Conservation (phyloP, 2,888 invertebrate species). For the Bellardia pandia region DNA sequence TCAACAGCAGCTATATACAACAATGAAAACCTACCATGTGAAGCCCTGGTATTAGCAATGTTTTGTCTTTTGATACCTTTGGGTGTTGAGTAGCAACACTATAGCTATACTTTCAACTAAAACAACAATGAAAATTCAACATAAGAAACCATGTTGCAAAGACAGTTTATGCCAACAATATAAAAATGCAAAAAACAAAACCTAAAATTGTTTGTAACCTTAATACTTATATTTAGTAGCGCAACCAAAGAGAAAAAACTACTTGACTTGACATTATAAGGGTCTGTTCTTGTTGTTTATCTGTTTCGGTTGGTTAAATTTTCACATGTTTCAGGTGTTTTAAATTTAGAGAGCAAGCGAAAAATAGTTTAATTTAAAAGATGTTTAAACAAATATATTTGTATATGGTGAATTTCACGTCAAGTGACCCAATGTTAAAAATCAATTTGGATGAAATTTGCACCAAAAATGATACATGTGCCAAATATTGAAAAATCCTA, state of each 20-base stretch:
- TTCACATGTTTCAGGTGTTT: slow-evolving; percentile 34
- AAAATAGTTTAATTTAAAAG: too few species aligned
- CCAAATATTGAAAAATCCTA: too few species aligned
- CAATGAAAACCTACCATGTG: slow-evolving; percentile 48
- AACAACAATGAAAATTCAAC: slow-evolving; percentile 43
- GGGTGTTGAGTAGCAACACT: slow-evolving; percentile 73
- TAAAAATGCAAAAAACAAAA: slow-evolving; percentile 2
- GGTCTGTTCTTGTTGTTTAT: slow-evolving; percentile 37
- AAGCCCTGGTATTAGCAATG: slow-evolving; percentile 74
- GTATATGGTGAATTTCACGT: too few species aligned
- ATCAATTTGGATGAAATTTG: too few species aligned
- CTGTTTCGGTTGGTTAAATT: slow-evolving; percentile 41
- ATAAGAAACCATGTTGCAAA: slow-evolving; percentile 49
- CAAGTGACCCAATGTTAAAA: too few species aligned
- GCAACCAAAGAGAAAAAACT: neutral
- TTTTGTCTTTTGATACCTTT: slow-evolving; percentile 76
- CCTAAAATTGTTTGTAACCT: slow-evolving; percentile 21
- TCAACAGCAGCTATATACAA: slow-evolving; percentile 27
- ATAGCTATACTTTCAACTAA: slow-evolving; percentile 41
- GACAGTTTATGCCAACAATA: slow-evolving; percentile 2
- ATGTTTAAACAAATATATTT: too few species aligned
- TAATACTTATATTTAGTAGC: slow-evolving; percentile 9
- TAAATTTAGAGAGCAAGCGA: neutral
- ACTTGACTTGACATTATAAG: slow-evolving; percentile 46
- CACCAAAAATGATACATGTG: too few species aligned